phyloP scores from a whole-genome alignment of 2,113 vertebrate genomes.

The Cromileptes altivelis region DNA sequence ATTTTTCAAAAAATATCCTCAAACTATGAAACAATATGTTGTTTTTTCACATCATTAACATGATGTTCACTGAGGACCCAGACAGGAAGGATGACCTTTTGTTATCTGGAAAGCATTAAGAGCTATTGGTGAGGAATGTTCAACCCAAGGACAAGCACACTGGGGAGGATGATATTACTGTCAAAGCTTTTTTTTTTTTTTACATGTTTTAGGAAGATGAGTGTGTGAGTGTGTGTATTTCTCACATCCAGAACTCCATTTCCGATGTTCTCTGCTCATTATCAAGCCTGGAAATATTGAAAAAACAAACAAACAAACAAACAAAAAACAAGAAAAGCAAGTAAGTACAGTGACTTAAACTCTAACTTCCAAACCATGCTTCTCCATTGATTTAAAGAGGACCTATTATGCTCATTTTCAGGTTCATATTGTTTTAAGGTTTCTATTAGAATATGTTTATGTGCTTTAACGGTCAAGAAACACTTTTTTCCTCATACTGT shows the following conservation, averaged over 20 bases:
- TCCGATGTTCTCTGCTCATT: slow-evolving; percentile 39
- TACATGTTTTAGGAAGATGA: background rate
- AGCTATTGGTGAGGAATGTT: slow-evolving; percentile 14
- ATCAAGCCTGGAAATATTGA: slow-evolving; percentile 28
- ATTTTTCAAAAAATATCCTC: background rate
- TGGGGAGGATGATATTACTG: background rate
- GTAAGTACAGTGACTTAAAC: background rate
- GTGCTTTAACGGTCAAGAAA: too few species aligned
- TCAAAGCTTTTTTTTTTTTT: background rate
- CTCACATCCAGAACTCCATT: slow-evolving; percentile 83
- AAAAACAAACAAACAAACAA: background rate
- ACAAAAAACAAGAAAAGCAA: background rate
- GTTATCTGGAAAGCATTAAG: slow-evolving; percentile 22
- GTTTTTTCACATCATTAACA: background rate
- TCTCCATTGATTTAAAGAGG: background rate
- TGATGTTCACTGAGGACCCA: background rate
- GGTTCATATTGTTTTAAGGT: too few species aligned
- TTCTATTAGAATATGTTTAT: too few species aligned
- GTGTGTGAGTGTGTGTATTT: slow-evolving; percentile 12
- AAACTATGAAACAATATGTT: background rate
- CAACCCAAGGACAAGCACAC: background rate
- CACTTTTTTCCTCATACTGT: too few species aligned
- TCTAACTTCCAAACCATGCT: background rate
- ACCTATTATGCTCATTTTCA: too few species aligned
- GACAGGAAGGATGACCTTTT: background rate